Evolutionary conservation across 2,888 invertebrate species (phyloP).

Genomic region (Microctonus hyperodae): DNA sequence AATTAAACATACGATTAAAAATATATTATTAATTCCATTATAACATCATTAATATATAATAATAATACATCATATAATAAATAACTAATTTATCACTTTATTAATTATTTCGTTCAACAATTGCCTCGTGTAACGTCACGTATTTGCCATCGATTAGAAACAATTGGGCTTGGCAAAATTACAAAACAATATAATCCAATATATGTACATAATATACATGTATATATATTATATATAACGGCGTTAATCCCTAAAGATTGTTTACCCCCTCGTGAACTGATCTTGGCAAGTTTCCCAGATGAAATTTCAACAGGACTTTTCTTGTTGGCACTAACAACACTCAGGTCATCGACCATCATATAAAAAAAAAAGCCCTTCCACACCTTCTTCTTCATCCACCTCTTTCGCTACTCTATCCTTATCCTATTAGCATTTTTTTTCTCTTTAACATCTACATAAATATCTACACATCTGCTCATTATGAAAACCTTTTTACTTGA

Average conservation of each 20-base stretch:
- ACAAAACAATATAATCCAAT: slow-evolving; percentile 17
- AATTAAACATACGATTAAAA: no score
- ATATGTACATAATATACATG: background rate
- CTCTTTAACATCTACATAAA: background rate
- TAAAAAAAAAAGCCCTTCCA: background rate
- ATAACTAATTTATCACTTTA: background rate
- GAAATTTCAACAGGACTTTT: slow-evolving; percentile 3
- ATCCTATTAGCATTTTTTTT: background rate
- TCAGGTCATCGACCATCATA: slow-evolving; percentile 17
- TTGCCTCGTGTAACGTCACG: background rate
- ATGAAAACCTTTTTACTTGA: background rate
- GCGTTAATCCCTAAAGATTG: slow-evolving; percentile 20
- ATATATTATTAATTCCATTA: no score
- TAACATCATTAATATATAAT: no score
- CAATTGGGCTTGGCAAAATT: slow-evolving; percentile 8
- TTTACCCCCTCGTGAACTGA: slow-evolving; percentile 5
- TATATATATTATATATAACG: background rate
- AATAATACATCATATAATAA: no score
- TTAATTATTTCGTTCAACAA: background rate
- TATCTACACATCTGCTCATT: background rate
- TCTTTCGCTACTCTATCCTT: background rate
- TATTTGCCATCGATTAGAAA: slow-evolving; percentile 11
- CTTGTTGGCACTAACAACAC: background rate
- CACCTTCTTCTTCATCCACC: background rate
- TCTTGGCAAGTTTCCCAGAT: slow-evolving; percentile 20